phyloP scores from a whole-genome alignment of 2,113 vertebrate species.

The Thomomys bottae region DNA sequence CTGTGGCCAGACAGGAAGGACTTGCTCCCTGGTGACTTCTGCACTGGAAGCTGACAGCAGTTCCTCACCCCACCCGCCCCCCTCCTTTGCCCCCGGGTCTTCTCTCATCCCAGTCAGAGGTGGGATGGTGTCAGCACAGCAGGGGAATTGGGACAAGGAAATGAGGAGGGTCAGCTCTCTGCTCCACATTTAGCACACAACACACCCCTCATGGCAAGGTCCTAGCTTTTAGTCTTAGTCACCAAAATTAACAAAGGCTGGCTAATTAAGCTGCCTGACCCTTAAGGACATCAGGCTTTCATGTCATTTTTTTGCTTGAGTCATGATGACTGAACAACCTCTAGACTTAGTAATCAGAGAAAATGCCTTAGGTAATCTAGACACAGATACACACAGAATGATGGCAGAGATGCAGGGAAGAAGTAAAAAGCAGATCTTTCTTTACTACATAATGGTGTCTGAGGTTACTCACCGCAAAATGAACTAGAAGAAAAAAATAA shows the following conservation, averaged over 20 bases:
- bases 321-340: neutral
- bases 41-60: neutral
- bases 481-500: neutral
- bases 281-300: neutral
- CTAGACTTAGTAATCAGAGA: neutral
- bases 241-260: neutral
- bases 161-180: neutral
- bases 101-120: neutral
- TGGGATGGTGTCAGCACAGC: too few relatives aligned
- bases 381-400: neutral
- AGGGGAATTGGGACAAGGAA: neutral
- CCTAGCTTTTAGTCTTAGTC: neutral
- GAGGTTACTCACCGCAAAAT: neutral
- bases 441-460: neutral
- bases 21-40: neutral
- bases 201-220: neutral
- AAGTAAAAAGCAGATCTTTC: neutral
- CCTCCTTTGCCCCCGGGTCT: neutral
- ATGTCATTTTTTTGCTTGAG: neutral
- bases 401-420: neutral
- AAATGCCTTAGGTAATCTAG: conserved; percentile 16
- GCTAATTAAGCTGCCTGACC: neutral
- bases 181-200: neutral
- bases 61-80: neutral
- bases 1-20: neutral